Base-by-base conservation (phyloP, 2,113 vertebrate species). In the Microcebus jonahi region DNA sequence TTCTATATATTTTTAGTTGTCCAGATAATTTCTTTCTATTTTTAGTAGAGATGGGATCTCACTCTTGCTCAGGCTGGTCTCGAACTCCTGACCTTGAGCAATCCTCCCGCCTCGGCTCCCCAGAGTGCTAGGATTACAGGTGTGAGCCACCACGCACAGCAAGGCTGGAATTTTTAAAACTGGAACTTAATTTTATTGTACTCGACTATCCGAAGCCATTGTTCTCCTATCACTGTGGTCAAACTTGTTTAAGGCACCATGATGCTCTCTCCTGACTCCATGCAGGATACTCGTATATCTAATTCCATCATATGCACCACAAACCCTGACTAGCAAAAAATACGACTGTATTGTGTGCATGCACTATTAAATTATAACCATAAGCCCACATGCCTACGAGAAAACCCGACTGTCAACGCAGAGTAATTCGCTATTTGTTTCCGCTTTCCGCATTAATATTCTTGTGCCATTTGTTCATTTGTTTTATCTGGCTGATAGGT, bases 311-410 rank as follows among this genome's bases (percentile, higher is more conserved):
- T 14, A 53, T 34, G 63, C 14, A 20, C 42, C 17, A 20, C 48
- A 65, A 63, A 81, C 57, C 57, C 76, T 67, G 82, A 90, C 95
- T 88, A 50, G 29, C 90, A 63, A 90, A 95, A 97, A 95, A 92
- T 92, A 93, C 0, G 39, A 55, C 87, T 65, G 4, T 42, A 42
- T 70, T 48, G 61, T 76, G 4, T 48, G 31, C 34, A 36, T 81
- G 31, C 14, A 1, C 68, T 87, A 17, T 86, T 96, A 55, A 95
- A 84, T 96, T 79, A 92, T n/a, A 57, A n/a, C 83, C 20, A 3
- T 50, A 57, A 85, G 36, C 88, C 75, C 29, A 65, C 75, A 79
- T 13, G 20, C 79, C 92, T 88, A 12, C 77, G 53, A 14, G 82
- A 84, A 81, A 83, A 53, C 83, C 77, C 2, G 0, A 39, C 83